Evolutionary conservation across 2,113 vertebrate species (phyloP), one percentile per base, ranked within the genome.

Genomic region (Phaethon lepturus): DNA sequence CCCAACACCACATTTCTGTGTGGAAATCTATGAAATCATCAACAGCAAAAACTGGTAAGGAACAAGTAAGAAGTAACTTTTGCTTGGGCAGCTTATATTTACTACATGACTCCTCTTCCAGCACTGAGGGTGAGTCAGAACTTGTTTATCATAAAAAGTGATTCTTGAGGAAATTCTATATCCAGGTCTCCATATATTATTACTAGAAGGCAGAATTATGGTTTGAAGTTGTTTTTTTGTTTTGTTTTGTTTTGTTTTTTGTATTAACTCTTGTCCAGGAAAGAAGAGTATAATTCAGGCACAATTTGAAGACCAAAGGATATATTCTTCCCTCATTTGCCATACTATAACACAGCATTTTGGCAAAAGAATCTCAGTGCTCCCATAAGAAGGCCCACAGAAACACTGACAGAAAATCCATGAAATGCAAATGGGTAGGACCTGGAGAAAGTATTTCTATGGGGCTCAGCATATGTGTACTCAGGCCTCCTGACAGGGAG

Each of bases 121-220:
- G 5, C 1, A 0, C 4, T 2, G 1, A 83, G 17, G 10, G 3
- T 35, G 22, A 75, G 60, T 80, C 29, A 50, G 33, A 55, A 3
- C 17, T 63, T 82, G 42, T 76, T 69, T 59, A 50, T 35, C 4
- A n/a, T 74, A 58, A 77, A 15, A 17, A 77, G 5, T 1, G 31
- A 35, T 58, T 24, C 2, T 45, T 80, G 42, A 91, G n/a, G 25
- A 89, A 95, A 89, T 49, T 4, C 5, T 58, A 2, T n/a, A 45
- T 67, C 15, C 25, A 59, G 8, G 9, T 63, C 17, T 83, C 38
- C 22, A 44, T 42, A 25, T 38, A 53, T 35, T 25, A 44, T 28
- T 81, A 19, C 7, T 22, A 38, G 17, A 47, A 25, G 35, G 17
- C 5, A 86, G 28, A 76, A 35, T 7, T 33, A 47, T 55, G 8